These are phyloP conservation scores for Ceraclea dissimilis DNA, from an alignment of 2,888 invertebrate genomes.

Conservation along the genomic window DNA sequence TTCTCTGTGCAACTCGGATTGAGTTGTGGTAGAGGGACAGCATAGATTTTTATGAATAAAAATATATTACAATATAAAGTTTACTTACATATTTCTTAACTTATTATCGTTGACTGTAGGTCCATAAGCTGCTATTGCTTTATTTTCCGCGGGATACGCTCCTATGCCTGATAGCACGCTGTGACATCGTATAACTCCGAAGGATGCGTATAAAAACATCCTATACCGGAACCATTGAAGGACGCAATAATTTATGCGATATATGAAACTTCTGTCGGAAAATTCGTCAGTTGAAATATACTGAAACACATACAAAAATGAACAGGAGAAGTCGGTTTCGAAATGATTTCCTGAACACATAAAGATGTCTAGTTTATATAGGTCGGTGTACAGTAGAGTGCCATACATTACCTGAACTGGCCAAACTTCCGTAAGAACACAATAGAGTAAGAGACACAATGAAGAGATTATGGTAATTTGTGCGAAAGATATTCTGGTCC, in stretches of 20 bases:
- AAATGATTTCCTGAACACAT: no score
- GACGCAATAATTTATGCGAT: conserved; percentile 78
- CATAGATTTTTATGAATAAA: no score
- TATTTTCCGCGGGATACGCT: conserved; percentile 72
- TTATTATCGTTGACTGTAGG: conserved; percentile 66
- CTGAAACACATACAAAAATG: conserved; percentile 47
- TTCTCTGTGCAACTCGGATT: no score
- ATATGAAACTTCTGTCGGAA: conserved; percentile 60
- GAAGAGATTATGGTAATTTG: not conserved
- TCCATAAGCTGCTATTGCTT: conserved; percentile 73
- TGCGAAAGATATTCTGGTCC: not conserved
- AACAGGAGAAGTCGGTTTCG: no score
- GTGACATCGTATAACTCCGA: not conserved
- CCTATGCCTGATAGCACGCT: conserved; percentile 58
- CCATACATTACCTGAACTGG: not conserved
- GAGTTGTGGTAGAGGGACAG: no score
- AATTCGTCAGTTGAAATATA: conserved; percentile 75
- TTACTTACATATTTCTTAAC: conserved; percentile 51
- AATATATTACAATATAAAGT: no score
- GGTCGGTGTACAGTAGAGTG: not conserved
- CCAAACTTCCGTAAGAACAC: not conserved
- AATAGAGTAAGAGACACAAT: not conserved
- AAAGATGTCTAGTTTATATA: no score
- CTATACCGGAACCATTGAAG: conserved; percentile 49
- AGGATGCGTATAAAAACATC: not conserved